phyloP scores from a whole-genome alignment of 2,888 invertebrate species.

The Eilema caniola region DNA sequence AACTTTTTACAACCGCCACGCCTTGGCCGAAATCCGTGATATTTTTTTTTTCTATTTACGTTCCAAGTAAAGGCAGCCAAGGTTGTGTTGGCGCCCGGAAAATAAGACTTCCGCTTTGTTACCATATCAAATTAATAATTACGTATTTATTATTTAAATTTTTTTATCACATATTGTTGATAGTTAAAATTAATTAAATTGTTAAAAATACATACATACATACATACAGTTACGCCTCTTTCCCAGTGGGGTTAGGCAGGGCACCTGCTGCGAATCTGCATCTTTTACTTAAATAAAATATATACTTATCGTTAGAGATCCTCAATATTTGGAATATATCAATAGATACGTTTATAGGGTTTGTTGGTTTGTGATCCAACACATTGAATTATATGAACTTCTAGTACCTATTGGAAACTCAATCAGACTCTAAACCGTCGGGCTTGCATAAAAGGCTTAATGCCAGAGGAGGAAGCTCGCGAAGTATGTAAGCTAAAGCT shows the following conservation, averaged over 20 bases:
- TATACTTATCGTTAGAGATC: neutral
- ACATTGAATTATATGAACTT: too few relatives aligned
- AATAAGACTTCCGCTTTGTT: conserved; percentile 46
- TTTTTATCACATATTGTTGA: neutral
- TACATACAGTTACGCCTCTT: too few relatives aligned
- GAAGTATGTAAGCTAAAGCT: too few relatives aligned
- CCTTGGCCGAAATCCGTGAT: conserved; percentile 34
- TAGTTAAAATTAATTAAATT: neutral
- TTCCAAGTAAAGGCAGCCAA: conserved; percentile 33
- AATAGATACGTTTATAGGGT: too few relatives aligned
- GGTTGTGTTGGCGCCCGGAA: conserved; percentile 27
- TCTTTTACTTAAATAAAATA: too few relatives aligned
- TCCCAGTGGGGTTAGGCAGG: too few relatives aligned
- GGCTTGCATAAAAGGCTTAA: too few relatives aligned
- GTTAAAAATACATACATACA: neutral
- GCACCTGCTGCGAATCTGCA: too few relatives aligned
- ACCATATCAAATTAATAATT: conserved; percentile 48
- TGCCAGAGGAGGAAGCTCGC: too few relatives aligned
- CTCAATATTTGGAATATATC: neutral
- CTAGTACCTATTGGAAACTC: too few relatives aligned
- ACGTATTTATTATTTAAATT: conserved; percentile 16
- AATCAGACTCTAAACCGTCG: too few relatives aligned
- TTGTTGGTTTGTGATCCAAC: too few relatives aligned
- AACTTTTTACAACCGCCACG: conserved; percentile 42
- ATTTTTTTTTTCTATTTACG: conserved; percentile 34